Conservation (phyloP, 2,797 vertebrate genomes). For the Melanotaenia trifasciata region DNA sequence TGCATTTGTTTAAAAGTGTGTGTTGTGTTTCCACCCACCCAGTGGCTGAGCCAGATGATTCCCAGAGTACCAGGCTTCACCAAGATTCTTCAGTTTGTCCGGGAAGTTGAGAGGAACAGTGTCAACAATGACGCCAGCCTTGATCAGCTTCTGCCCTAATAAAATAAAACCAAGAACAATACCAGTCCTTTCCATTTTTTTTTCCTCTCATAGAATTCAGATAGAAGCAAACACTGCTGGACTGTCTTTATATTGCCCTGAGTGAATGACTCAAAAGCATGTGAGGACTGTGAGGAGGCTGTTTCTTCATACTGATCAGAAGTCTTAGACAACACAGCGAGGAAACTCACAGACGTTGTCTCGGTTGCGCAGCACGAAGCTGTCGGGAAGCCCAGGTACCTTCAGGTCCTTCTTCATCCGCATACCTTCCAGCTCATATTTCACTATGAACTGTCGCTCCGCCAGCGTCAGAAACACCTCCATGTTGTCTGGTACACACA, state of each 20-base stretch:
- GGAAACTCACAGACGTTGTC: constrained; percentile 83
- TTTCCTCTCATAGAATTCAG: no score
- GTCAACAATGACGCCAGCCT: constrained; percentile 75
- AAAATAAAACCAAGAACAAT: no score
- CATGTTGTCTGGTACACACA: constrained; percentile 77
- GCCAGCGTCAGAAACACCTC: constrained; percentile 83
- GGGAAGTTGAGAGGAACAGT: constrained; percentile 79
- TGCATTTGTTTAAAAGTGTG: no score
- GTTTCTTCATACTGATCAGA: background rate
- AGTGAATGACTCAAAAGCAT: background rate
- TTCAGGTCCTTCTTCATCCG: constrained; percentile 76
- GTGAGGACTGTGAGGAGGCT: background rate
- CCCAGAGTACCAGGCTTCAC: constrained; percentile 81
- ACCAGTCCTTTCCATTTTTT: no score
- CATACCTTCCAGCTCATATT: constrained; percentile 82
- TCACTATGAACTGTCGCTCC: constrained; percentile 84
- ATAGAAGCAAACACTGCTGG: background rate
- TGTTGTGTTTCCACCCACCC: constrained; percentile 67
- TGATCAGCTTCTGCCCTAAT: constrained; percentile 82
- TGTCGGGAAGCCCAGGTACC: constrained; percentile 79
- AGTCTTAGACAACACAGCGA: constrained; percentile 5
- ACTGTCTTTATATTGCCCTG: background rate
- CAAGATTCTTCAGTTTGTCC: constrained; percentile 70
- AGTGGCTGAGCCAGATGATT: constrained; percentile 83
- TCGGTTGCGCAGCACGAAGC: constrained; percentile 65